Conservation (phyloP, 2,888 invertebrate species). For the Leucoptera coffeella region DNA sequence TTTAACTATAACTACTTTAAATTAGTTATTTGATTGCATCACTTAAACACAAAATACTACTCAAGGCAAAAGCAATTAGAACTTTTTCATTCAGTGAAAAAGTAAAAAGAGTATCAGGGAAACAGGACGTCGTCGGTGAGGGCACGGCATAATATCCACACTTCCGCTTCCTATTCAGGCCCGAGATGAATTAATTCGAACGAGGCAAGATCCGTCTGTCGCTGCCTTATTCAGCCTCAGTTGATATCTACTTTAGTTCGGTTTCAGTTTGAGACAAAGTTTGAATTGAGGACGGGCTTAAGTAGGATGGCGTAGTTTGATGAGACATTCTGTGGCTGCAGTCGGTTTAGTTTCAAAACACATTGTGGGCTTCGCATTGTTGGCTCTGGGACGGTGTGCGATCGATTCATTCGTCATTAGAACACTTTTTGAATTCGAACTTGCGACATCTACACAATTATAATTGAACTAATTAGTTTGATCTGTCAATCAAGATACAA, state of each 20-base stretch:
- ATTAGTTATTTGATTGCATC: no score
- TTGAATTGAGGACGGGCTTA: conserved; percentile 33
- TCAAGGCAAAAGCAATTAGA: no score
- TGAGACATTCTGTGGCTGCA: conserved; percentile 26
- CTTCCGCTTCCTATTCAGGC: conserved; percentile 12
- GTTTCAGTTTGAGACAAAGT: conserved; percentile 22
- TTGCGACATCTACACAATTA: no score
- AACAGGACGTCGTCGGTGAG: no score
- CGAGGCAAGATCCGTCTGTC: conserved; percentile 28
- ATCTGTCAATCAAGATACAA: no score
- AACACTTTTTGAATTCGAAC: no score
- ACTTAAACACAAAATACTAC: no score
- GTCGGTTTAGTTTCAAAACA: conserved; percentile 12
- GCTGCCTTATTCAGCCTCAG: conserved; percentile 26
- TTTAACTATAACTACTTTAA: no score
- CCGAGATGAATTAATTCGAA: conserved; percentile 42
- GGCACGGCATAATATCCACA: conserved; percentile 7
- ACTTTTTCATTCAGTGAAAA: no score
- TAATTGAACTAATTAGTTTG: no score
- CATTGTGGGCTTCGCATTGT: conserved; percentile 2
- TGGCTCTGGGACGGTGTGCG: not conserved
- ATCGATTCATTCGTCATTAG: no score
- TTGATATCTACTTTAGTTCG: conserved; percentile 32
- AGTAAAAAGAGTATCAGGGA: no score
- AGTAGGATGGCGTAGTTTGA: conserved; percentile 27